Evolutionary conservation across 1,140 invertebrate genomes (phyloP).

Genomic region (Pseudomyrmex cubaensis): DNA sequence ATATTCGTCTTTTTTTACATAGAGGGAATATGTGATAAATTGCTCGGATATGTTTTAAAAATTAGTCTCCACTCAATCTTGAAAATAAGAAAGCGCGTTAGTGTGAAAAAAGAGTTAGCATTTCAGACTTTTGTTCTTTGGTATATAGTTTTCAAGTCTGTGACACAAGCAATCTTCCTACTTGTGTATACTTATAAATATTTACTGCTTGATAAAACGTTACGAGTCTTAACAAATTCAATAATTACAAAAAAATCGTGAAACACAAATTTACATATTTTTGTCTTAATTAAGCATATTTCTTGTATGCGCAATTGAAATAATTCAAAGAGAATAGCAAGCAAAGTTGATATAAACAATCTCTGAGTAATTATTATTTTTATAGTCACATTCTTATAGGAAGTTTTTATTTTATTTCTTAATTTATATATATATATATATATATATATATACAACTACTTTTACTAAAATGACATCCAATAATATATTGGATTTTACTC

Average conservation of each 20-base stretch:
- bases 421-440: neutral
- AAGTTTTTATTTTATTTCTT: neutral
- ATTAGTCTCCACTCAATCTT: no score
- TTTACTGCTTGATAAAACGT: neutral
- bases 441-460: conserved; percentile 1
- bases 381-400: neutral
- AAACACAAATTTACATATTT: neutral
- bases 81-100: neutral
- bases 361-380: conserved; percentile 10
- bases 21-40: no score
- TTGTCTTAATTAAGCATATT: conserved; percentile 7
- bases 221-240: conserved; percentile 29
- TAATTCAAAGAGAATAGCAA: conserved; percentile 1
- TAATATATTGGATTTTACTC: conserved; percentile 3
- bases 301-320: neutral
- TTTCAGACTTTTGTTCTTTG: conserved; percentile 20
- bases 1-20: neutral
- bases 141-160: neutral
- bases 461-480: conserved; percentile 19
- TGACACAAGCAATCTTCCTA: neutral
- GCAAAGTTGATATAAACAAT: conserved; percentile 13
- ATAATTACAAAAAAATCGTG: conserved; percentile 13
- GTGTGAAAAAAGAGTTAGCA: conserved; percentile 1
- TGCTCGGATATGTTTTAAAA: no score
- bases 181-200: neutral